Conservation (phyloP, 2,888 invertebrate genomes). For the Thymelicus lineola region DNA sequence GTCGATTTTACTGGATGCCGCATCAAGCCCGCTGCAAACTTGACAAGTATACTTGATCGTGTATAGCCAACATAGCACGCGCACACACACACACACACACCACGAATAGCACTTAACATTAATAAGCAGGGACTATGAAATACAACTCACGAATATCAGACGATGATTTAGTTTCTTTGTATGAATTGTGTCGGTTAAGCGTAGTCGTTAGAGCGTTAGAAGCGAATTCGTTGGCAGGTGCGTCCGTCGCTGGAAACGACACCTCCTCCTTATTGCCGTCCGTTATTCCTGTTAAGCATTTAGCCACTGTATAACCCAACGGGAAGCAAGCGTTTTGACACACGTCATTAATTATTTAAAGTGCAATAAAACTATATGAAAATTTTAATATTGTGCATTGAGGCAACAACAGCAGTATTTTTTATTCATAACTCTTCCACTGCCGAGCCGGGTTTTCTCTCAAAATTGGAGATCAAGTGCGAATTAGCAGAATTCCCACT, state of each 20-base stretch:
- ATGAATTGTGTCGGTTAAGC: slow-evolving; percentile 79
- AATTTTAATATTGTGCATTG: not conserved
- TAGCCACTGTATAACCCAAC: slow-evolving; percentile 14
- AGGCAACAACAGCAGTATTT: no score
- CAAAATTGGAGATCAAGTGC: no score
- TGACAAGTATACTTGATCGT: no score
- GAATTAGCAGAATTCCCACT: no score
- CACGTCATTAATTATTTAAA: not conserved
- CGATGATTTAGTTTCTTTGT: slow-evolving; percentile 75
- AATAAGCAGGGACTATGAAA: slow-evolving; percentile 16
- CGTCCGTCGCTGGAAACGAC: slow-evolving; percentile 56
- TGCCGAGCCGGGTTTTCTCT: no score
- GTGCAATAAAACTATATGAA: not conserved
- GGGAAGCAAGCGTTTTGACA: slow-evolving; percentile 14
- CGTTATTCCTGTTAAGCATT: slow-evolving; percentile 59
- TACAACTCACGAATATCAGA: slow-evolving; percentile 69
- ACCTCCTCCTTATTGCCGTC: slow-evolving; percentile 68
- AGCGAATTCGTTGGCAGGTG: slow-evolving; percentile 62
- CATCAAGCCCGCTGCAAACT: no score
- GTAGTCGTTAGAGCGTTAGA: slow-evolving; percentile 60
- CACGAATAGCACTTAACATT: slow-evolving; percentile 21
- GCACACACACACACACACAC: slow-evolving; percentile 10
- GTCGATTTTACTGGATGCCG: no score
- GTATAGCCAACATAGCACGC: no score
- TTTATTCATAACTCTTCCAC: no score